Evolutionary conservation across 1,140 invertebrate genomes (phyloP), one percentile per base, ranked within the genome.

Genomic region (Cydia pomonella): DNA sequence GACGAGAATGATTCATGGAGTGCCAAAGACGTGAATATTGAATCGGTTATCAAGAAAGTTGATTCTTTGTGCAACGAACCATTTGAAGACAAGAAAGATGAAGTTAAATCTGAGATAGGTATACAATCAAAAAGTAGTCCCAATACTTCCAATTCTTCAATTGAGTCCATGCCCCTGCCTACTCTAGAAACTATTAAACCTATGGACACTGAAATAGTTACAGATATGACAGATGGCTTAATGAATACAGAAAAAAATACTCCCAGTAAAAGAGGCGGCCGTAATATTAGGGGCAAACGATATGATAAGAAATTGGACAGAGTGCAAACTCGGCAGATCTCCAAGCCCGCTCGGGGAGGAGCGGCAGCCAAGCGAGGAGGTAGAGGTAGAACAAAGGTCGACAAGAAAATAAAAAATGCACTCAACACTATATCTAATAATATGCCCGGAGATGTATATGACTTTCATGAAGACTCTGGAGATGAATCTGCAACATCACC

Each of bases 391-490:
- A 91, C 82, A 79, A 95, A 87, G 92, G 93, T 85, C 50, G 95
- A 93, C 83, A 93, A 87, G 90, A 96, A 93, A 93, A 91, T 89
- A 77, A 94, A 89, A 91, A 95, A 87, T 86, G 83, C 91, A 2
- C 90, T 93, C 16, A 91, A 86, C 73, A 93, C 86, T 72, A 89
- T 81, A 71, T 77, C 87, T 23, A 90, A 88, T 77, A 88, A 91
- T 76, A 85, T 95, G 9, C 94, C 95, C 0, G 94, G 95, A 1
- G 97, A 97, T 84, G 95, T 97, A 3, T 97, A 97, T 79, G 97
- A 97, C 85, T 97, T 97, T 84, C 95, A 96, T 80, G 97, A 97
- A 82, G 97, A 97, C 85, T 96, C 96, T 29, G 96, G 96, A 66
- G 96, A 97, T 81, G 95, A 96, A 76, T 93, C 94, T 23, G 89